Base-by-base conservation (phyloP, 2,113 vertebrate species). In the Oostethus manadensis region DNA sequence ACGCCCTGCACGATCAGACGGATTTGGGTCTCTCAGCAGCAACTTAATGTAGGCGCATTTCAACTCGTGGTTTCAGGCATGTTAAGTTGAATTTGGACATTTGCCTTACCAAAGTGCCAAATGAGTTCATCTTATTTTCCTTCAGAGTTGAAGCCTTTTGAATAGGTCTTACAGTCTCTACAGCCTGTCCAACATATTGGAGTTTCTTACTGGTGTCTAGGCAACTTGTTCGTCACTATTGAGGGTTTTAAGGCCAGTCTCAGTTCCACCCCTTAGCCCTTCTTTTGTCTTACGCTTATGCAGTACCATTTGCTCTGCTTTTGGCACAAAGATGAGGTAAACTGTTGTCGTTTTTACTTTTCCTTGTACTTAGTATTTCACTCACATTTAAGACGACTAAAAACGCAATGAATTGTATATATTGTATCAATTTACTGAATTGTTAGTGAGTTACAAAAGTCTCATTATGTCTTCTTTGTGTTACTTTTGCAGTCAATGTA, bases 401-500 rank as follows among this genome's bases (percentile, higher is more conserved):
- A 40, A 22, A 45, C 0, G 29, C 29, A 33, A 33, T 33, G 4
- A 7, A 33, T 33, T 7, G 7, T 53, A 4, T 46, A 9, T 5
- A 66, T 8, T 33, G 17, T 9, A 9, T 54, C 22, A 16, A 8
- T 1, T 14, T 26, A n/a, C 4, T 45, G n/a, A n/a, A n/a, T n/a
- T n/a, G n/a, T n/a, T n/a, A n/a, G n/a, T n/a, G n/a, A n/a, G n/a
- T n/a, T n/a, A n/a, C n/a, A n/a, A n/a, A n/a, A n/a, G n/a, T 43
- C 33, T 51, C 22, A 26, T 17, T 15, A 10, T 21, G 22, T 48
- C 33, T 56, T 10, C 50, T 0, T 1, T 40, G 43, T 7, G 53
- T 0, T 50, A 18, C 17, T 21, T 67, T 84, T 75, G 10, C 84
- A 94, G 93, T 95, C 77, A 94, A 95, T 79, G 87, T 94, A 71